Percentiles rank a stretch among this genome's conserved stretches.
phyloP scores from a whole-genome alignment of 2,888 invertebrate species.

The Alviniconcha strummeri region DNA sequence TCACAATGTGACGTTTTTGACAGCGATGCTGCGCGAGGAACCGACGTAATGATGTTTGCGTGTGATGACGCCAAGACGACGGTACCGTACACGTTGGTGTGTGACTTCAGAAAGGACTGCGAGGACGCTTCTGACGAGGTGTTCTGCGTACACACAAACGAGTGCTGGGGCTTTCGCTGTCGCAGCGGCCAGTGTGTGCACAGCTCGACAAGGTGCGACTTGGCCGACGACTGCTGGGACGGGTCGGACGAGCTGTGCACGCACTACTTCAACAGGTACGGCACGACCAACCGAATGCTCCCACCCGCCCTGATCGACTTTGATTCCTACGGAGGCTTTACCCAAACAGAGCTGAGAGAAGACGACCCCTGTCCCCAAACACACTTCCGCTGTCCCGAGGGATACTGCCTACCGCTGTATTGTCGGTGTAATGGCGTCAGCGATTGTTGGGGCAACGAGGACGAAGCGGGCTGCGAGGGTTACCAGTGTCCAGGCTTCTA shows the following conservation, averaged over 20 bases:
- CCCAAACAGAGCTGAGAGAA: background rate
- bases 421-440: slow-evolving; percentile 36
- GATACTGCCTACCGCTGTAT: slow-evolving; percentile 37
- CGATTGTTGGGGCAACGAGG: slow-evolving; percentile 35
- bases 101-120: slow-evolving; percentile 64
- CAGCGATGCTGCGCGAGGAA: no score
- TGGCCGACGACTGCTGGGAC: slow-evolving; percentile 27
- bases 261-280: background rate
- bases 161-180: slow-evolving; percentile 29
- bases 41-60: background rate
- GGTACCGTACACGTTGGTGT: slow-evolving; percentile 38
- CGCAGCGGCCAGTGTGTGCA: background rate
- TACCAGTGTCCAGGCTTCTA: slow-evolving; percentile 32
- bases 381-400: slow-evolving; percentile 29
- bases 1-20: background rate
- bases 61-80: slow-evolving; percentile 3
- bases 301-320: slow-evolving; percentile 24
- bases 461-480: slow-evolving; percentile 24
- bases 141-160: slow-evolving; percentile 49
- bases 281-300: background rate
- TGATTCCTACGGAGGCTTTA: slow-evolving; percentile 13
- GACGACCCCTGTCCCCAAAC: slow-evolving; percentile 27
- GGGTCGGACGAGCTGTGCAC: slow-evolving; percentile 32
- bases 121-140: slow-evolving; percentile 60
- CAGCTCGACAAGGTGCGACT: slow-evolving; percentile 17